These are phyloP conservation scores for Macquaria australasica DNA, from an alignment of 2,113 vertebrate genomes.

Conservation along the genomic window DNA sequence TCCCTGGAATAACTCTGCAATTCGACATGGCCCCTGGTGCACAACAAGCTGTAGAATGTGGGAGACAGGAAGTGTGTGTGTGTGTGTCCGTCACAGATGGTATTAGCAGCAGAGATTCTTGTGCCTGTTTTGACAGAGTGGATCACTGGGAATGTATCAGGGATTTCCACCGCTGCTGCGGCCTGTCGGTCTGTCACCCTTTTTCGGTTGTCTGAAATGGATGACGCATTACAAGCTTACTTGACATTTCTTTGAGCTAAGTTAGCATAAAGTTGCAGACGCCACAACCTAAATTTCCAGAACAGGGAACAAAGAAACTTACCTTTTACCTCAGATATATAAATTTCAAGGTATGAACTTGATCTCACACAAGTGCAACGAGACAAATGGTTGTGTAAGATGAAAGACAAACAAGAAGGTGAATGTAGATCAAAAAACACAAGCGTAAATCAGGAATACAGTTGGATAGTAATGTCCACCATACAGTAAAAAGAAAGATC, in stretches of 20 bases:
- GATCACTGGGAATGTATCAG: slow-evolving; percentile 44
- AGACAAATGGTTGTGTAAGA: neutral
- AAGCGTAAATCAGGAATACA: slow-evolving; percentile 13
- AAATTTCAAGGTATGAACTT: neutral
- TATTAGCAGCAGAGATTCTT: slow-evolving; percentile 43
- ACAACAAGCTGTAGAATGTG: slow-evolving; percentile 63
- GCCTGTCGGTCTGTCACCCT: slow-evolving; percentile 33
- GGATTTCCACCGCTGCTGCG: slow-evolving; percentile 36
- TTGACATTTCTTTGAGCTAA: slow-evolving; percentile 2
- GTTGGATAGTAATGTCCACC: slow-evolving; percentile 1
- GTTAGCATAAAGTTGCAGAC: neutral
- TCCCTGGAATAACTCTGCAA: slow-evolving; percentile 56
- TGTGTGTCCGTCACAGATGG: slow-evolving; percentile 53
- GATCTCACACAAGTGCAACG: neutral
- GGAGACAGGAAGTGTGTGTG: slow-evolving; percentile 40
- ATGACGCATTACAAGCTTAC: slow-evolving; percentile 4
- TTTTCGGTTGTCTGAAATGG: slow-evolving; percentile 16
- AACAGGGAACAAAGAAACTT: neutral
- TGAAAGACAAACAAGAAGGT: slow-evolving; percentile 2
- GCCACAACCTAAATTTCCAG: neutral
- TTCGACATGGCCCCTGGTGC: slow-evolving; percentile 65
- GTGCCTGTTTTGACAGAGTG: slow-evolving; percentile 58
- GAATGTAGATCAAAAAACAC: neutral
- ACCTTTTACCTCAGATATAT: neutral
- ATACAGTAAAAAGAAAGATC: slow-evolving; percentile 30